These are phyloP conservation scores for Wiebesia pumilae DNA, from an alignment of 1,140 invertebrate genomes.

Conservation along the genomic window DNA sequence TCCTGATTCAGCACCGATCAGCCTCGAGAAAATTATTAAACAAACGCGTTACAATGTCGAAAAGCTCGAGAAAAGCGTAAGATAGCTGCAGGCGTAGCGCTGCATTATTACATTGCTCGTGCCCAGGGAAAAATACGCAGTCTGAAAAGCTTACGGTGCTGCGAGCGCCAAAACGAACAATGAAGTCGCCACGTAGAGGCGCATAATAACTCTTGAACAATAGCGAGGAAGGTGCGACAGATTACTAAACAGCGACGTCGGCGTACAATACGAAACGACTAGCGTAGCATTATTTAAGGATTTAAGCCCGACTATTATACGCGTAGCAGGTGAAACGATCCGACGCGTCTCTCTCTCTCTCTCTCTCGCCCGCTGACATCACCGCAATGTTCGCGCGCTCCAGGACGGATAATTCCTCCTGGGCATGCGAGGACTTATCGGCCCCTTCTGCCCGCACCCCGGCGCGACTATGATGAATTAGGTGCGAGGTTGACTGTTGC, in stretches of 20 bases:
- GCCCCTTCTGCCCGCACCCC: background rate
- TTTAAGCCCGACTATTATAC: background rate
- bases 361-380: too few species aligned
- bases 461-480: slow-evolving; percentile 54
- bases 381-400: background rate
- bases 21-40: background rate
- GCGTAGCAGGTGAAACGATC: background rate
- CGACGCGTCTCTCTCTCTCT: background rate
- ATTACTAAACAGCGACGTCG: slow-evolving; percentile 19
- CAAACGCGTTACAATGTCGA: background rate
- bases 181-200: background rate
- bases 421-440: slow-evolving; percentile 3
- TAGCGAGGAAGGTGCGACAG: background rate
- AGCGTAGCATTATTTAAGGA: background rate
- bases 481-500: slow-evolving; percentile 48
- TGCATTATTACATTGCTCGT: background rate
- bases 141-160: background rate
- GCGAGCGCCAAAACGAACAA: slow-evolving; percentile 5
- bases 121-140: background rate
- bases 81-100: background rate
- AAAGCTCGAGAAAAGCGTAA: background rate
- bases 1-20: background rate
- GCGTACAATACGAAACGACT: slow-evolving; percentile 4
- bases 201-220: slow-evolving; percentile 13
- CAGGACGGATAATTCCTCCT: background rate